Base-by-base conservation (phyloP, 2,797 vertebrate genomes). In the Pangasius sanitwongsei region DNA sequence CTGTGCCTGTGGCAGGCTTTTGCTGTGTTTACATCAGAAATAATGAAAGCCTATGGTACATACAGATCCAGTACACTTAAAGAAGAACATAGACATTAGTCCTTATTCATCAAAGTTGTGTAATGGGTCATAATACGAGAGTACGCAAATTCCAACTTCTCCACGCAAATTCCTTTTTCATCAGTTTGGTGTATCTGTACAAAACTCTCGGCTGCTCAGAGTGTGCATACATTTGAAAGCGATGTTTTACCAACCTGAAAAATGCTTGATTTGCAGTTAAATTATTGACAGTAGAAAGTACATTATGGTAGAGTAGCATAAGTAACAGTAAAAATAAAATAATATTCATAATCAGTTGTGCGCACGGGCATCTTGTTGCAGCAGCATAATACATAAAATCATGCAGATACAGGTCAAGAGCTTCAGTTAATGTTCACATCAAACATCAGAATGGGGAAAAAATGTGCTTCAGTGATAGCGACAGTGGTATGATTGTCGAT, bases 21-120 rank as follows among this genome's bases (percentile, higher is more conserved):
- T 0, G 41, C 59, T 48, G 41, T 83, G 87, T 85, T 92, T 81
- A 78, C 72, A 63, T 90, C 80, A 88, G 85, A 90, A 88, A 74
- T 89, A 83, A 88, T 37, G 87, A 63, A 83, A 89, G 67, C 61
- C 65, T n/a, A 41, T 44, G 80, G 44, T 77, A 78, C 77, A 61
- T 55, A 44, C 23, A 87, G 59, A 81, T 55, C n/a, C 15, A 5
- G 41, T 65, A 67, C 25, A 31, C 9, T 37, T 65, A 28, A n/a
- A 18, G 23, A 59, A 48, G 15, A 53, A 34, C 4, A 18, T 6
- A 44, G 41, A 53, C 28, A 25, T 34, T 34, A 25, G 20, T 70
- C 65, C 48, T 70, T 57, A 70, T 85, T 72, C 50, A 85, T 55
- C 65, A 85, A 85, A 50, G 83, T 55, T 72, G 83, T 28, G 12